A percentile compares a stretch with the other conserved stretches of the same genome.
Conservation (phyloP, 2,888 invertebrate species). For the Caenorhabditis sp. region DNA sequence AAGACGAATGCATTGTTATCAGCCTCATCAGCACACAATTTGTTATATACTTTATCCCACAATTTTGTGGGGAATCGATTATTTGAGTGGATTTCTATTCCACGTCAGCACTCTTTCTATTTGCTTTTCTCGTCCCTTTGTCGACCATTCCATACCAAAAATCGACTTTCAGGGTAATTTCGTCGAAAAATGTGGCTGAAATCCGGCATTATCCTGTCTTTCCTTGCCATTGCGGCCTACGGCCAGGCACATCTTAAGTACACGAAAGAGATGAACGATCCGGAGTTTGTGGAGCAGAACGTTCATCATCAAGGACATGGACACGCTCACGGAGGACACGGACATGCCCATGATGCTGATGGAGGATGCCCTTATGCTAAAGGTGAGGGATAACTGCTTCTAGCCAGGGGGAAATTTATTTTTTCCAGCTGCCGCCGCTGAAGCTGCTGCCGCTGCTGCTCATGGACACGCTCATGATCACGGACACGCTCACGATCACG, state of each 20-base stretch:
- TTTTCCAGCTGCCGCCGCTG: conserved; percentile 3
- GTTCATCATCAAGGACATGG: conserved; percentile 55
- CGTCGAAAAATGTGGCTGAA: conserved; percentile 42
- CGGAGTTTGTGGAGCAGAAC: conserved; percentile 38
- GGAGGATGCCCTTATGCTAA: conserved; percentile 58
- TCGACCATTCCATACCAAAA: background rate
- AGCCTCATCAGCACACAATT: too few relatives aligned
- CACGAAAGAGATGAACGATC: conserved; percentile 74
- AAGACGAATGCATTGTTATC: too few relatives aligned
- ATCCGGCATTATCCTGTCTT: conserved; percentile 17
- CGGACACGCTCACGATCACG: conserved; percentile 50
- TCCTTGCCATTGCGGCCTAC: conserved; percentile 21
- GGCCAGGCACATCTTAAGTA: conserved; percentile 75
- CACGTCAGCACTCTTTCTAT: conserved; percentile 28
- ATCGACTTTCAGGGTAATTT: conserved; percentile 40
- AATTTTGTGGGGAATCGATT: too few relatives aligned
- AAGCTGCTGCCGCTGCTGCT: conserved; percentile 33
- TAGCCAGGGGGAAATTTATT: background rate
- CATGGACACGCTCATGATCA: conserved; percentile 55
- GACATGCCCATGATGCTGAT: conserved; percentile 55
- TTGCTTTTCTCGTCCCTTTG: background rate
- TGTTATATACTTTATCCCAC: too few relatives aligned
- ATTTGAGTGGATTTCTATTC: too few relatives aligned
- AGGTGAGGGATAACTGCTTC: conserved; percentile 6
- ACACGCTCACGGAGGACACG: conserved; percentile 62